Base-by-base conservation (phyloP, 1,140 invertebrate genomes). In the Cotesia vestalis region DNA sequence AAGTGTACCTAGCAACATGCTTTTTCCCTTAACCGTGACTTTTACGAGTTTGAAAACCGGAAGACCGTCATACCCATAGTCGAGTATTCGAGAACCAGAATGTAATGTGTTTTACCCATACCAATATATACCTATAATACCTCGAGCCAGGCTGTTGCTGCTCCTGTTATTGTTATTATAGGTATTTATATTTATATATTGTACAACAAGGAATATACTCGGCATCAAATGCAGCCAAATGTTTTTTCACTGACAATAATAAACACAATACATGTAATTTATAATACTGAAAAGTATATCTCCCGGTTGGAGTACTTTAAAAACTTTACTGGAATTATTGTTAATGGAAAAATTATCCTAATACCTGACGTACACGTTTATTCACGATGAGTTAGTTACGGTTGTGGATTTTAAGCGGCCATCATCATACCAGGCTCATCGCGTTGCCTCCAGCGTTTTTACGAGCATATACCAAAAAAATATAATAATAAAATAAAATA, bases 371-470 rank as follows among this genome's bases (percentile, higher is more conserved):
- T 40, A 40, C 35, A 64, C 34, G n/a, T 64, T 67, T 67, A 67
- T 67, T 67, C 51, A 8, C 53, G 17, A 40, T 67, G 66, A 40
- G 53, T 59, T 69, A 60, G 67, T 55, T 36, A 55, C 67, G 27
- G 66, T 67, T 40, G 6, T 67, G 20, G 51, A 20, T 67, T 55
- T 55, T 53, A 67, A 67, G 53, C 51, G 36, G 62, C 66, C 38
- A 69, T 46, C 40, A 61, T 38, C 63, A 62, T 69, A 53, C 55
- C 71, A 17, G 51, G 14, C 68, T 74, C 69, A 60, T 57, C 64
- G 35, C 34, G 1, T 46, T 40, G 57, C 64, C 55, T 73, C 66
- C 53, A 66, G 68, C 70, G 74, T 69, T 63, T 74, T 69, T 66
- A 55, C 60, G 73, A 71, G 63, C 69, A 55, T 35, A 64, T 38